These are phyloP conservation scores for Epicauta chinensis DNA, from an alignment of 1,140 invertebrate genomes.

Conservation along the genomic window DNA sequence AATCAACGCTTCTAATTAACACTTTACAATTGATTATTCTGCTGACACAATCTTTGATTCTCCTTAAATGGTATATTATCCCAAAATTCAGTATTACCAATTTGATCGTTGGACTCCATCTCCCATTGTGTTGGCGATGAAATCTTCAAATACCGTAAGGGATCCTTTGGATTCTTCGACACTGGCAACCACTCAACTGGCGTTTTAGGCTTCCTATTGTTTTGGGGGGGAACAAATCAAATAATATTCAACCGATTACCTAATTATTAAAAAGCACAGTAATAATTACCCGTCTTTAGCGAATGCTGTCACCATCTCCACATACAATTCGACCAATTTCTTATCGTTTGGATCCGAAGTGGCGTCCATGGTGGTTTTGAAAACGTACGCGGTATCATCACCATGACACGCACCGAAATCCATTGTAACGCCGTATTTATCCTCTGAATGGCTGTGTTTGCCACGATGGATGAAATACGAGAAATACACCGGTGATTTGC, in stretches of 20 bases:
- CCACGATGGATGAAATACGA: constrained; percentile 51
- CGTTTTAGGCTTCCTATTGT: not conserved
- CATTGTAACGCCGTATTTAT: constrained; percentile 10
- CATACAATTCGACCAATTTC: constrained; percentile 4
- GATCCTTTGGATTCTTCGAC: not conserved
- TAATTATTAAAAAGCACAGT: not conserved
- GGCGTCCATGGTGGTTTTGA: not conserved
- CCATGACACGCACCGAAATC: constrained; percentile 32
- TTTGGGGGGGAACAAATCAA: too few relatives aligned
- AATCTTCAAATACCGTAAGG: too few relatives aligned
- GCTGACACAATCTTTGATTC: too few relatives aligned
- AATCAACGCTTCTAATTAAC: too few relatives aligned
- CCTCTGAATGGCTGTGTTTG: constrained; percentile 25
- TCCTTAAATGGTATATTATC: too few relatives aligned
- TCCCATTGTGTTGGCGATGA: too few relatives aligned
- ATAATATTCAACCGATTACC: too few relatives aligned
- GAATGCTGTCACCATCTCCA: constrained; percentile 8
- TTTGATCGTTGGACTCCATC: too few relatives aligned
- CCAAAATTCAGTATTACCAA: too few relatives aligned
- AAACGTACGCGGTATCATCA: constrained; percentile 32
- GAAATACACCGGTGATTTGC: constrained; percentile 52
- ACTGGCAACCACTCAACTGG: not conserved
- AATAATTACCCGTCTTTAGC: not conserved
- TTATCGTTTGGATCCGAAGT: not conserved
- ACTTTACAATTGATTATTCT: too few relatives aligned